A percentile compares a stretch with the other conserved stretches of the same genome.
phyloP scores from a whole-genome alignment of 2,888 invertebrate species.

The Drosophila atripex region DNA sequence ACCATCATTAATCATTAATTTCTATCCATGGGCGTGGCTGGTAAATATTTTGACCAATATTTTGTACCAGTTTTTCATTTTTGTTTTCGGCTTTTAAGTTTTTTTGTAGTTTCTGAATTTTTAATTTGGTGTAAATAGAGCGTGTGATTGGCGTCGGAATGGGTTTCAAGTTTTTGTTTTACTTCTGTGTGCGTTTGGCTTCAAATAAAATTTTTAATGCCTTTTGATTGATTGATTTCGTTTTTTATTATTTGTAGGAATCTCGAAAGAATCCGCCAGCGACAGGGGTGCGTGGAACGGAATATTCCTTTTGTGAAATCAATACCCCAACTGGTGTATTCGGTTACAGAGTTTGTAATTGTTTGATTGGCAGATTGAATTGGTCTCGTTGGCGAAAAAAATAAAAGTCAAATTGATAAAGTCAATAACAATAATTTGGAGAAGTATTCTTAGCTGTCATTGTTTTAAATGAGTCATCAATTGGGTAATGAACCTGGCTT shows the following conservation, averaged over 20 bases:
- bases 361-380: conserved; percentile 60
- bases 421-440: conserved; percentile 23
- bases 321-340: conserved; percentile 42
- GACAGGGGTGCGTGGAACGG: conserved; percentile 14
- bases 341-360: conserved; percentile 38
- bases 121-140: conserved; percentile 77
- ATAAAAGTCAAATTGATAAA: conserved; percentile 19
- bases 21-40: conserved; percentile 53
- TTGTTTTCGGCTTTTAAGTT: conserved; percentile 47
- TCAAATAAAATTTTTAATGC: conserved; percentile 54
- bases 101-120: conserved; percentile 63
- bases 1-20: conserved; percentile 63
- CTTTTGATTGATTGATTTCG: conserved; percentile 70
- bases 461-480: conserved; percentile 35
- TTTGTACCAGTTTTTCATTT: conserved; percentile 59
- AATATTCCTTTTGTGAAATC: conserved; percentile 46
- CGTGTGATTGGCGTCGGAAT: conserved; percentile 68
- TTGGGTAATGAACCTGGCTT: conserved; percentile 5
- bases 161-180: conserved; percentile 28
- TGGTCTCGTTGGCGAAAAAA: conserved; percentile 31
- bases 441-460: conserved; percentile 19
- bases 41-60: conserved; percentile 78
- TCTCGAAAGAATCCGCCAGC: conserved; percentile 38
- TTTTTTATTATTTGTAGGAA: conserved; percentile 33
- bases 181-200: conserved; percentile 6